Percentiles rank a stretch among this genome's conserved stretches.
Conservation (phyloP, 2,113 vertebrate genomes). For the Campylomormyrus numenius region DNA sequence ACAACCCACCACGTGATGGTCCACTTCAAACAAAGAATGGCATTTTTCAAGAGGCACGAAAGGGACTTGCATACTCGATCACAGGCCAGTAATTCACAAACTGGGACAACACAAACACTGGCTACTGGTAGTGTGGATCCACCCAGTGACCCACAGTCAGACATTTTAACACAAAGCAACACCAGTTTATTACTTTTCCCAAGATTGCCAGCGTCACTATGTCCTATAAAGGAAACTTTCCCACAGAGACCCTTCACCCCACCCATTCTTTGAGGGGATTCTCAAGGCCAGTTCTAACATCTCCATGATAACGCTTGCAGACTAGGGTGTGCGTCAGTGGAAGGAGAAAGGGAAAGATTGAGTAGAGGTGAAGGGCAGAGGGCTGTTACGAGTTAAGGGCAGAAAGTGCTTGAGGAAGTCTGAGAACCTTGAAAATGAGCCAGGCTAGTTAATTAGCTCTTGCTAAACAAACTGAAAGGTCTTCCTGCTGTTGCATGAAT, state of each 20-base stretch:
- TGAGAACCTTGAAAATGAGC: slow-evolving; percentile 26
- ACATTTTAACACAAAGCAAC: slow-evolving; percentile 54
- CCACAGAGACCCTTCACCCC: slow-evolving; percentile 55
- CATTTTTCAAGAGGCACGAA: neutral
- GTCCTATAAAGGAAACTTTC: slow-evolving; percentile 59
- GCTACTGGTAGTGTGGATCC: slow-evolving; percentile 46
- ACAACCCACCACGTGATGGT: neutral
- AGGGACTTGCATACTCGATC: neutral
- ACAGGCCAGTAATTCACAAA: neutral
- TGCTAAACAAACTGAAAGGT: slow-evolving; percentile 13
- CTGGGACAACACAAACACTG: slow-evolving; percentile 32
- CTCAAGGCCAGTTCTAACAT: slow-evolving; percentile 46
- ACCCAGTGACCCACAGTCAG: slow-evolving; percentile 48
- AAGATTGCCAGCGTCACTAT: slow-evolving; percentile 60
- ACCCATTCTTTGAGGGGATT: slow-evolving; percentile 54
- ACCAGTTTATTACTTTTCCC: slow-evolving; percentile 64
- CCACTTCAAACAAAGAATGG: neutral
- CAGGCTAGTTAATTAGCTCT: slow-evolving; percentile 11
- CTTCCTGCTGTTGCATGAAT: slow-evolving; percentile 4
- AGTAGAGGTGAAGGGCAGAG: neutral
- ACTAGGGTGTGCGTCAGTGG: slow-evolving; percentile 39
- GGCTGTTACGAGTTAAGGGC: slow-evolving; percentile 28
- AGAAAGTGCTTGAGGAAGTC: slow-evolving; percentile 19
- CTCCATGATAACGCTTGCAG: slow-evolving; percentile 58
- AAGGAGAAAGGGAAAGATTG: neutral